A percentile compares a stretch with the other conserved stretches of the same genome.
These are phyloP conservation scores for Drosophila ambigua DNA, from an alignment of 1,140 invertebrate species.

Conservation along the genomic window DNA sequence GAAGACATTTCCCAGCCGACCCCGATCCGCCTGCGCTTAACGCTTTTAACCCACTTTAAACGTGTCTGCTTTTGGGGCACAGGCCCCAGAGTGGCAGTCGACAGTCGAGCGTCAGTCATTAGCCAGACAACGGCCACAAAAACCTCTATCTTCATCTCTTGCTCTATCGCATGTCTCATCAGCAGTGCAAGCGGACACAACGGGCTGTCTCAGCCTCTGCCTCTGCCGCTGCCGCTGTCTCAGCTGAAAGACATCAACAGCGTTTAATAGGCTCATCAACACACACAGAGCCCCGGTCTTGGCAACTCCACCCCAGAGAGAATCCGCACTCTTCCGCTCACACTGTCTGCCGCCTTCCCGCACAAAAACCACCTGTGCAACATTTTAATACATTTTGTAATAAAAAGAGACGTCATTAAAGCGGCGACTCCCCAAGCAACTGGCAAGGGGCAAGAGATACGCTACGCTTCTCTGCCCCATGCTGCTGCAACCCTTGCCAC, in stretches of 20 bases:
- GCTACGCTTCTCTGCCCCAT: slow-evolving; percentile 26
- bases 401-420: slow-evolving; percentile 58
- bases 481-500: slow-evolving; percentile 2
- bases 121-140: slow-evolving; percentile 55
- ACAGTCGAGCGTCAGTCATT: slow-evolving; percentile 61
- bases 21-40: slow-evolving; percentile 38
- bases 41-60: slow-evolving; percentile 77
- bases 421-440: slow-evolving; percentile 27
- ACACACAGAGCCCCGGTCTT: slow-evolving; percentile 29
- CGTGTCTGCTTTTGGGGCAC: slow-evolving; percentile 58
- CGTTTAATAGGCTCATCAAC: slow-evolving; percentile 79
- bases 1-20: slow-evolving; percentile 44
- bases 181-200: slow-evolving; percentile 24
- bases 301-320: slow-evolving; percentile 28
- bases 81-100: neutral
- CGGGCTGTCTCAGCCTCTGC: slow-evolving; percentile 30
- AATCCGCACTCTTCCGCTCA: slow-evolving; percentile 9
- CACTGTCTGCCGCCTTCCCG: neutral
- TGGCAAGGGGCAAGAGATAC: slow-evolving; percentile 26
- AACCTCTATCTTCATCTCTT: slow-evolving; percentile 50
- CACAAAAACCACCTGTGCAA: slow-evolving; percentile 54
- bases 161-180: slow-evolving; percentile 70
- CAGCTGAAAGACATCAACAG: slow-evolving; percentile 68
- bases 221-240: neutral
- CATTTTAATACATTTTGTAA: slow-evolving; percentile 65